phyloP scores from a whole-genome alignment of 1,140 invertebrate genomes.

The Bombus huntii region DNA sequence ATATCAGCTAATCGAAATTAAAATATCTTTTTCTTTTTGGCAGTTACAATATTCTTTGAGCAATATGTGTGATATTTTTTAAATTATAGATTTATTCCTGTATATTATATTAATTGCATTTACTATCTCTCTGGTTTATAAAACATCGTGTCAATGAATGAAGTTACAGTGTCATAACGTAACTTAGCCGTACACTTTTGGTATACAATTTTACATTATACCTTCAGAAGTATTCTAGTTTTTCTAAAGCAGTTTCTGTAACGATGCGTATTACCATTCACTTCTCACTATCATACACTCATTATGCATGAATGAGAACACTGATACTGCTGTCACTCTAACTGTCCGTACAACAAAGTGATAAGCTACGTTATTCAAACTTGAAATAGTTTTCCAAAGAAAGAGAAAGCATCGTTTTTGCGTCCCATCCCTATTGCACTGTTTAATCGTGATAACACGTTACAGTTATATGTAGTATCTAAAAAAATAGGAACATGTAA shows the following conservation, averaged over 20 bases:
- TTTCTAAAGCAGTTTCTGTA: neutral
- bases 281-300: neutral
- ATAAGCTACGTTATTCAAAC: neutral
- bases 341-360: neutral
- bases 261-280: neutral
- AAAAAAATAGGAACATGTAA: neutral
- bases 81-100: slow-evolving; percentile 37
- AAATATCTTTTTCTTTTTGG: slow-evolving; percentile 42
- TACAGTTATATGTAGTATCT: neutral
- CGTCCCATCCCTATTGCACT: neutral
- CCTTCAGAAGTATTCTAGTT: neutral
- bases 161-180: neutral
- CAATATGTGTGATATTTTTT: slow-evolving; percentile 43
- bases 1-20: slow-evolving; percentile 38
- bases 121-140: slow-evolving; percentile 10
- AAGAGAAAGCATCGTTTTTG: neutral
- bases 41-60: slow-evolving; percentile 48
- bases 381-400: slow-evolving; percentile 9
- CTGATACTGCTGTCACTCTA: neutral
- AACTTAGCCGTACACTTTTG: neutral
- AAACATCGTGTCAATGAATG: neutral
- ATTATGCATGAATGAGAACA: neutral
- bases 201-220: neutral
- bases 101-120: slow-evolving; percentile 41
- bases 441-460: neutral